These are phyloP conservation scores for Craterocephalus amniculus DNA, from an alignment of 2,797 vertebrate species.

Conservation along the genomic window DNA sequence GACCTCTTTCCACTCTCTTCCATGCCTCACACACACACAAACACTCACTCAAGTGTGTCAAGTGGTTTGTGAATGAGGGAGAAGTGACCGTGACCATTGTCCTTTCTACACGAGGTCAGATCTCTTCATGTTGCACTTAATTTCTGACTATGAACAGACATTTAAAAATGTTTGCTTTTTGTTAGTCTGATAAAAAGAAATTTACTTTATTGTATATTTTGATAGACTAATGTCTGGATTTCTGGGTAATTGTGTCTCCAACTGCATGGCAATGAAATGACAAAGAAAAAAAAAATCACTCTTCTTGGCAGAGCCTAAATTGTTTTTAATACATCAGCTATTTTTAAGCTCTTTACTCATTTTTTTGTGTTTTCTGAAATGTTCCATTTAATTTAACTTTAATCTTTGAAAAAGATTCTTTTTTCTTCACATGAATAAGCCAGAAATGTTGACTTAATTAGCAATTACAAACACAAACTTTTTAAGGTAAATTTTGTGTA, in stretches of 20 bases:
- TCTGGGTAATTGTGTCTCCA: background rate
- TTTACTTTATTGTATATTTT: background rate
- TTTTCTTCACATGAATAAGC: too few relatives aligned
- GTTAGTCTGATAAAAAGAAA: background rate
- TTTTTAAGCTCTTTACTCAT: background rate
- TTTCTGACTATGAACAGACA: conserved; percentile 56
- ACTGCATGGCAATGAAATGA: background rate
- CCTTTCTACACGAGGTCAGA: conserved; percentile 63
- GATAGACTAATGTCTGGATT: background rate
- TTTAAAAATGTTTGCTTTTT: conserved; percentile 17
- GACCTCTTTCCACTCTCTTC: conserved; percentile 27
- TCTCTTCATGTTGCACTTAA: conserved; percentile 58
- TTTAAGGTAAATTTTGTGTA: too few relatives aligned
- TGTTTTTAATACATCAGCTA: background rate
- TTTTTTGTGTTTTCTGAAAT: background rate
- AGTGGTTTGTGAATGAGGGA: conserved; percentile 62
- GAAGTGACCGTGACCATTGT: conserved; percentile 77
- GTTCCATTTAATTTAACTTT: too few relatives aligned
- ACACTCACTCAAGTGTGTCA: conserved; percentile 44
- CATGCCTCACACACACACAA: conserved; percentile 21
- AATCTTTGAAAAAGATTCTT: too few relatives aligned
- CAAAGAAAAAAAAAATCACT: background rate
- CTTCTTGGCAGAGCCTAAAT: background rate
- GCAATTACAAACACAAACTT: too few relatives aligned
- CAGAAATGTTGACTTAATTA: too few relatives aligned